These are phyloP conservation scores for Oxytorus armatus DNA, from an alignment of 2,888 invertebrate species.

Conservation along the genomic window DNA sequence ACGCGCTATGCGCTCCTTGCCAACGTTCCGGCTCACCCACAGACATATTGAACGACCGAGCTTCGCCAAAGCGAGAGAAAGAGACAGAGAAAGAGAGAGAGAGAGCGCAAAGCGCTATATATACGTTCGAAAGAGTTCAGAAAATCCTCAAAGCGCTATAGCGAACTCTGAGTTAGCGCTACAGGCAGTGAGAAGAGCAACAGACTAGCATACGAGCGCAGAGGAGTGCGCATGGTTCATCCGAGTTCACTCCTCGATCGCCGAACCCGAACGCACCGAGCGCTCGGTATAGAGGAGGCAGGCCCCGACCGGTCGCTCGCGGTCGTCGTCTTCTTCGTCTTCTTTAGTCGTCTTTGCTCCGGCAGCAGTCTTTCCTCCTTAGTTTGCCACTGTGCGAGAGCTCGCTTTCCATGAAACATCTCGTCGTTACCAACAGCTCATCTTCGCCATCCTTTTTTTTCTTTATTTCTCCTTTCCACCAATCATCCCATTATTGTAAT, in stretches of 20 bases:
- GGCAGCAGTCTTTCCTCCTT: conserved; percentile 5
- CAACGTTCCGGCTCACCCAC: conserved; percentile 51
- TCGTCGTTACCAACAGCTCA: conserved; percentile 30
- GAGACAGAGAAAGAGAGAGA: conserved; percentile 19
- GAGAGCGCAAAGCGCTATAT: background rate
- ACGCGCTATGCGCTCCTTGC: conserved; percentile 67
- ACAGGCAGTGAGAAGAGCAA: conserved; percentile 45
- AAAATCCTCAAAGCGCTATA: conserved; percentile 37
- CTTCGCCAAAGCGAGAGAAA: conserved; percentile 14
- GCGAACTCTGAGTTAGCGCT: conserved; percentile 44
- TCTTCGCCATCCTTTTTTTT: conserved; percentile 18
- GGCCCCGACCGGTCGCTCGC: conserved; percentile 66
- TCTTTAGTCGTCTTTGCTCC: conserved; percentile 32
- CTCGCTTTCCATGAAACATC: conserved; percentile 25
- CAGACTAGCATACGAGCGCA: conserved; percentile 33
- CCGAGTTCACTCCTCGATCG: conserved; percentile 83
- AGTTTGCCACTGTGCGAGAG: conserved; percentile 58
- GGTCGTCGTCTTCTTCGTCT: conserved; percentile 56
- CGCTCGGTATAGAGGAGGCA: conserved; percentile 59
- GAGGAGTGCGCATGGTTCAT: conserved; percentile 76
- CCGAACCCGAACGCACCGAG: conserved; percentile 78
- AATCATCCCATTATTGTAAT: conserved; percentile 13
- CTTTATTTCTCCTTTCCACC: conserved; percentile 2
- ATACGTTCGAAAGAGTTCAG: conserved; percentile 25
- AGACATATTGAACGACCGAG: conserved; percentile 26